Base-by-base conservation (phyloP, 2,113 vertebrate species). In the Ia io region DNA sequence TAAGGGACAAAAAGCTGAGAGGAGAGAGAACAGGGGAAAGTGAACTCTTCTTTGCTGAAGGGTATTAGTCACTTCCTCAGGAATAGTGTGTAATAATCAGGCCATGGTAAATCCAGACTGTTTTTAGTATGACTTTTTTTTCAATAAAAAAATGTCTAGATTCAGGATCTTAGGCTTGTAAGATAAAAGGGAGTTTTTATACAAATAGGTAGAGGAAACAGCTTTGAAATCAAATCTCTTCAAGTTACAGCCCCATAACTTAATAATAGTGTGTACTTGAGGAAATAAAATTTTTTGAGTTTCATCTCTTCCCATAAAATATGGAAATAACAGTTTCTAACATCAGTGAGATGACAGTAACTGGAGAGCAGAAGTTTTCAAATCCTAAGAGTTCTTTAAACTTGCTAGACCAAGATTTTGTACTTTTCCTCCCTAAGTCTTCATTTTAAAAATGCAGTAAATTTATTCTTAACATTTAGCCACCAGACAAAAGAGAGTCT, bases 381-480 rank as follows among this genome's bases (percentile, higher is more conserved):
- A 53, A 89, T 93, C 30, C 44, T 37, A 42, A 28, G 59, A 87
- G 37, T 37, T 53, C 67, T 14, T 51, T 84, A 74, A 89, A 71
- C 47, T 90, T 86, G 49, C 9, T 88, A 70, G 2, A 78, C 44
- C 44, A 65, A 87, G 63, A 88, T 91, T 95, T 82, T 63, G 17
- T 76, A 44, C 9, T n/a, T 80, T 70, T 65, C 11, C 0, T 84
- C 32, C 7, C 6, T 49, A 76, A 6, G 5, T 78, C 51, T 91
- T 94, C 11, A 63, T 78, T 96, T 91, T 90, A 16, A 92, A 93
- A 67, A 88, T 80, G 42, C 5, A 42, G 23, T 87, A 56, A 49
- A 49, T 84, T 61, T 87, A 59, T 88, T 95, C 47, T 91, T 94
- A 80, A 80, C 17, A 35, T 87, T 95, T 78, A 93, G 83, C 51